Evolutionary conservation across 2,113 vertebrate species (phyloP).

Genomic region (Muscicapa adusta): DNA sequence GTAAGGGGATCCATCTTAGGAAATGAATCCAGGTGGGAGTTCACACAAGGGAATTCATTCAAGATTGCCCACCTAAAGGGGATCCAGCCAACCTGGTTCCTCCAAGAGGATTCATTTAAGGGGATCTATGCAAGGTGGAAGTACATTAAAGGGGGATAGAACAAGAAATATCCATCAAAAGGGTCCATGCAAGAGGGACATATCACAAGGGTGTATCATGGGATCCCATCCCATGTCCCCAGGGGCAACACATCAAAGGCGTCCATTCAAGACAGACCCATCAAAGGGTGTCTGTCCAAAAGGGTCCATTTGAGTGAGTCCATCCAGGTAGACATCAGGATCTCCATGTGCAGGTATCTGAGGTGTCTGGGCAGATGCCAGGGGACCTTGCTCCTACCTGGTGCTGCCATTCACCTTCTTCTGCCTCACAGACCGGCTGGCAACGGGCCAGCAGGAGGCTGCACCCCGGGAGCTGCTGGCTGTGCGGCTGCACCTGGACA

Average conservation of each 20-base stretch:
- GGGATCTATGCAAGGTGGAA: background rate
- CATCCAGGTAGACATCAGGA: background rate
- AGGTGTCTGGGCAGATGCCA: background rate
- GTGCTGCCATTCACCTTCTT: background rate
- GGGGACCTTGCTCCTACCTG: background rate
- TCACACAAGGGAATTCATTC: background rate
- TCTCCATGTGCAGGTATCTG: background rate
- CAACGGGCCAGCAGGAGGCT: slow-evolving; percentile 47
- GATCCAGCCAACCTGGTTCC: background rate
- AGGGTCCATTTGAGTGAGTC: background rate
- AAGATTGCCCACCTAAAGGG: background rate
- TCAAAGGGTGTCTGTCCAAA: background rate
- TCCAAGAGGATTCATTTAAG: background rate
- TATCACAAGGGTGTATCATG: background rate
- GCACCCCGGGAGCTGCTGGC: slow-evolving; percentile 61
- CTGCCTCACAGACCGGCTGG: slow-evolving; percentile 62
- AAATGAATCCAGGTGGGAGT: background rate
- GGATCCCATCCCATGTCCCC: background rate
- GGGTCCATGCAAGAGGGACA: background rate
- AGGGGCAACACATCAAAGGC: background rate
- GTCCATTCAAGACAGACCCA: too few relatives aligned
- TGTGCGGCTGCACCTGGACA: slow-evolving; percentile 75
- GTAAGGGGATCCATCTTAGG: background rate
- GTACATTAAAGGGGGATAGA: background rate
- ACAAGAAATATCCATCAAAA: background rate